Evolutionary conservation across 2,113 vertebrate genomes (phyloP).

Genomic region (Cyanoderma ruficeps): DNA sequence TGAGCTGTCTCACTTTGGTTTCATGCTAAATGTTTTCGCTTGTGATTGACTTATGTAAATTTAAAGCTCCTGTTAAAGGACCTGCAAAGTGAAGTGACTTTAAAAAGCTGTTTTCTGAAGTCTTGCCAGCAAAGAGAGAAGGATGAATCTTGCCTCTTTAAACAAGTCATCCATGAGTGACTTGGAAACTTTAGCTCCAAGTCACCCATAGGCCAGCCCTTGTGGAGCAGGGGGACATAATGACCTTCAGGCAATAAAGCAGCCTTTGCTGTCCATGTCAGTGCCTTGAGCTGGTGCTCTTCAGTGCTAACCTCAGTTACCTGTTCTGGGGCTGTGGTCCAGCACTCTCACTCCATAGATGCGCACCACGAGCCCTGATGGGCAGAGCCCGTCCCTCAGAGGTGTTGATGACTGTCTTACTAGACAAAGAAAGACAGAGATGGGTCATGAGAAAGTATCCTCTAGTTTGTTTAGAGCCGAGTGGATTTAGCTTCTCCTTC

Average conservation of each 20-base stretch:
- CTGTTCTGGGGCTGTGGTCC: background rate
- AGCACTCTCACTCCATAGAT: background rate
- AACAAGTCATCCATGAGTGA: background rate
- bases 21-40: background rate
- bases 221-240: background rate
- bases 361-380: fast-evolving
- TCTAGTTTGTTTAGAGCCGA: background rate
- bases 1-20: background rate
- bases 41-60: background rate
- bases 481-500: background rate
- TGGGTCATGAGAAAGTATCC: background rate
- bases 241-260: background rate
- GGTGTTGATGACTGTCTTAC: background rate
- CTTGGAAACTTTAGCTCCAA: background rate
- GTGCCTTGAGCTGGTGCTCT: background rate
- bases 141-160: background rate
- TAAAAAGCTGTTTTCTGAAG: background rate
- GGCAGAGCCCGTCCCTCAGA: background rate
- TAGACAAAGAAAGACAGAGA: background rate
- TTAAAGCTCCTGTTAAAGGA: background rate
- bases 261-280: background rate
- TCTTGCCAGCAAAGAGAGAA: background rate
- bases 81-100: background rate
- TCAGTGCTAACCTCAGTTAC: background rate
- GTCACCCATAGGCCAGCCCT: background rate